Evolutionary conservation across 2,113 vertebrate genomes (phyloP).

Genomic region (Laticauda colubrina): DNA sequence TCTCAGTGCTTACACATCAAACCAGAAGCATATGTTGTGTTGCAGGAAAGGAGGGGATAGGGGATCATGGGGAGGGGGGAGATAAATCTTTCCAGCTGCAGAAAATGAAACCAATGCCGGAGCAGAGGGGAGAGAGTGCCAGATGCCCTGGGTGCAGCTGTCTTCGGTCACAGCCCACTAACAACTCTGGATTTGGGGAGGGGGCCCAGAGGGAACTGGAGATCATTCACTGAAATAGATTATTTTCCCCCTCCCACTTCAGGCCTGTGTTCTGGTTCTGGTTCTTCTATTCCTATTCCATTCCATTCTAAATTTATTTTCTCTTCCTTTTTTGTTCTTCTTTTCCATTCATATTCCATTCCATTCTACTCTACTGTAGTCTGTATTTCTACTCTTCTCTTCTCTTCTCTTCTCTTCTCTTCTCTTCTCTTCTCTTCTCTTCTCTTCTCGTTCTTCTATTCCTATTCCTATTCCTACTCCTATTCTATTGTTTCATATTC

Average conservation of each 20-base stretch:
- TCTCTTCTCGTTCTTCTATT: too few species aligned
- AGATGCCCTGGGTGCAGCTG: not conserved
- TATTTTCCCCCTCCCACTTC: not conserved
- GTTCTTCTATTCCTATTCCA: too few species aligned
- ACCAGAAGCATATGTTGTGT: slow-evolving; percentile 19
- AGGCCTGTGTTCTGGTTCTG: too few species aligned
- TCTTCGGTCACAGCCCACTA: not conserved
- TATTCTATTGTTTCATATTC: too few species aligned
- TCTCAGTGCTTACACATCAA: not conserved
- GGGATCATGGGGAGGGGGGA: not conserved
- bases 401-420: too few species aligned
- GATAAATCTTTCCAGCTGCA: slow-evolving; percentile 17
- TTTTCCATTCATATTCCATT: too few species aligned
- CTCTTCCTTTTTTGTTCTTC: too few species aligned
- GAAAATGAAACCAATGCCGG: not conserved
- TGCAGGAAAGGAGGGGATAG: not conserved
- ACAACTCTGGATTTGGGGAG: not conserved
- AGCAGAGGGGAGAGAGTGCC: not conserved
- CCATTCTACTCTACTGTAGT: too few species aligned
- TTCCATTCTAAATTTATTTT: too few species aligned
- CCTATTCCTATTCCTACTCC: too few species aligned
- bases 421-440: too few species aligned
- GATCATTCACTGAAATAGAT: not conserved
- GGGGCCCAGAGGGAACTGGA: not conserved
- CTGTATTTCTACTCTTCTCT: too few species aligned